phyloP scores from a whole-genome alignment of 2,888 invertebrate species.

The Sarcophaga variegata region DNA sequence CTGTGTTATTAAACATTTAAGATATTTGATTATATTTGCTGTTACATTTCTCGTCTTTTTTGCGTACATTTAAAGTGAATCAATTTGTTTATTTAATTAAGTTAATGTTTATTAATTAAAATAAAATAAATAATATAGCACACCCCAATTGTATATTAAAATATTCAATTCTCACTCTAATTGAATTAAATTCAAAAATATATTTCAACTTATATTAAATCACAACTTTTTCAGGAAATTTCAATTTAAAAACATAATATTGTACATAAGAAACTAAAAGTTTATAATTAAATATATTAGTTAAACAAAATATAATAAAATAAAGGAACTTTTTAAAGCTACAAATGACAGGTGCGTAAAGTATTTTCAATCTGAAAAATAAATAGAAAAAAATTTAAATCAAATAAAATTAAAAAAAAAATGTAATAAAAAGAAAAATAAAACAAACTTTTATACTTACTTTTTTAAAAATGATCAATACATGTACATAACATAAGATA shows the following conservation, averaged over 20 bases:
- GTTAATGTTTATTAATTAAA: slow-evolving; percentile 44
- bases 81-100: slow-evolving; percentile 18
- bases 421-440: slow-evolving; percentile 3
- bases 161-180: slow-evolving; percentile 62
- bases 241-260: slow-evolving; percentile 35
- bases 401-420: not conserved
- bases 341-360: slow-evolving; percentile 68
- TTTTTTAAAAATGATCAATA: too few relatives aligned
- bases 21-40: too few relatives aligned
- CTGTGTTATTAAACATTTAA: too few relatives aligned
- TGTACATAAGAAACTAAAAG: slow-evolving; percentile 21
- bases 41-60: too few relatives aligned
- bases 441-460: too few relatives aligned
- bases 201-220: slow-evolving; percentile 67
- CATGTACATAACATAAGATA: too few relatives aligned
- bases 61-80: slow-evolving; percentile 42
- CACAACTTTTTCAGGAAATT: slow-evolving; percentile 66
- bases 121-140: slow-evolving; percentile 64
- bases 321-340: slow-evolving; percentile 61
- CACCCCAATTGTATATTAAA: slow-evolving; percentile 55
- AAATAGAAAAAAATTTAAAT: slow-evolving; percentile 39
- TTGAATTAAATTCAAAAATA: slow-evolving; percentile 39
- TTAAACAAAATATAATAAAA: slow-evolving; percentile 56
- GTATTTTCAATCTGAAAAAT: slow-evolving; percentile 62
- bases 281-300: slow-evolving; percentile 15